Evolutionary conservation across 2,888 invertebrate species (phyloP), one percentile per base, ranked within the genome.

Genomic region (Lasioglossum calceatum): DNA sequence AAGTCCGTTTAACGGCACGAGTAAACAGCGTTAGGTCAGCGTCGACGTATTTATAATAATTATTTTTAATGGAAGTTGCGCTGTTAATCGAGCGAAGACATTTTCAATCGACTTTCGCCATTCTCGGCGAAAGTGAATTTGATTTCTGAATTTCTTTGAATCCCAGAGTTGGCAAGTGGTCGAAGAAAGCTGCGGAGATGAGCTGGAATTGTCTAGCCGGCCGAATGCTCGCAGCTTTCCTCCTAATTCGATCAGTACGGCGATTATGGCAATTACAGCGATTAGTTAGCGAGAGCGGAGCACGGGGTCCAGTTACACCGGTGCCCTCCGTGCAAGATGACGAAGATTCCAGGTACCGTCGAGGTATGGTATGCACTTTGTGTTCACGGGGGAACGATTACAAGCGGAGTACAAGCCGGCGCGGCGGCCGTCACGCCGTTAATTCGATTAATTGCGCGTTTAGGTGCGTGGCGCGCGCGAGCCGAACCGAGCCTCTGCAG

Each of bases 391-490:
- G 70, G 70, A 70, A 39, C 70, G 39, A 12, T 39, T 39, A 39
- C 23, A 10, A 36, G 4, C 12, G 39, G 39, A 23, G 64, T 71
- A 44, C 54, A 12, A 27, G 58, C 32, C 54, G 23, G 32, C 79
- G 79, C 79, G 73, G 72, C 76, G 76, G 84, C 23, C 27, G 76
- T 76, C 72, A 32, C 23, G 19, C n/a, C 67, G 79, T 36, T 75
- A 23, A 72, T 74, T 85, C 75, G 75, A 77, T 85, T 81, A 85
- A 85, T 86, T 70, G 23, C 19, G 77, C 61, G 54, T 61, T 58
- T 47, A 47, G n/a, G 70, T 19, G 39, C 27, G 36, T 19, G 23
- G 39, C 70, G 72, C 36, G 61, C 78, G 84, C 47, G 67, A 36
- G 10, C 61, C 27, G 14, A 27, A 14, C 27, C 61, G 61, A 27